Conservation (phyloP, 2,797 vertebrate genomes). For the Bradypodion ventrale region DNA sequence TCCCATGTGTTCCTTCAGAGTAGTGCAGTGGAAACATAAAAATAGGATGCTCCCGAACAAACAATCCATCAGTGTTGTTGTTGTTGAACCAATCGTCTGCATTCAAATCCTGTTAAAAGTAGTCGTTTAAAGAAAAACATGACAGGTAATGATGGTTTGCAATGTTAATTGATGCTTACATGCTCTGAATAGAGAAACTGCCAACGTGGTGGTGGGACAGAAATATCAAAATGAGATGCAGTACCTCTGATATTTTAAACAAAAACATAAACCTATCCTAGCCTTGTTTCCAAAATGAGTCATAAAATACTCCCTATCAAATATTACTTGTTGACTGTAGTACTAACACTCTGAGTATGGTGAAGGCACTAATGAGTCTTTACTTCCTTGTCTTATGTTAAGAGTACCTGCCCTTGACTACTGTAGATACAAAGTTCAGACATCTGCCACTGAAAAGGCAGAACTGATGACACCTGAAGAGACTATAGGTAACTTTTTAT, state of each 20-base stretch:
- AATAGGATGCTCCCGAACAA: constrained; percentile 50
- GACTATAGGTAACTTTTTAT: constrained; percentile 1
- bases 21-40: constrained; percentile 51
- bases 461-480: background rate
- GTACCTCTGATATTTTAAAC: background rate
- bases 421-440: background rate
- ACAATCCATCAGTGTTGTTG: constrained; percentile 39
- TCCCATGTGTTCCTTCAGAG: constrained; percentile 36
- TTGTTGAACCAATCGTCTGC: constrained; percentile 11
- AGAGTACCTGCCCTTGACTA: background rate
- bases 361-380: background rate
- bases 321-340: background rate
- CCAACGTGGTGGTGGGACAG: background rate
- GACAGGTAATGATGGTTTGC: constrained; percentile 26
- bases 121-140: constrained; percentile 25
- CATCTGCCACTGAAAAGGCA: background rate
- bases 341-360: background rate
- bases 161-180: constrained; percentile 39
- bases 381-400: background rate
- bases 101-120: constrained; percentile 34
- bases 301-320: background rate
- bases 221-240: background rate
- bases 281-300: background rate
- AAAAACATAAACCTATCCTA: background rate
- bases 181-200: constrained; percentile 25